A percentile compares a stretch with the other conserved stretches of the same genome.
These are phyloP conservation scores for Orientallactaga sibirica DNA, from an alignment of 2,797 vertebrate genomes.

Conservation along the genomic window DNA sequence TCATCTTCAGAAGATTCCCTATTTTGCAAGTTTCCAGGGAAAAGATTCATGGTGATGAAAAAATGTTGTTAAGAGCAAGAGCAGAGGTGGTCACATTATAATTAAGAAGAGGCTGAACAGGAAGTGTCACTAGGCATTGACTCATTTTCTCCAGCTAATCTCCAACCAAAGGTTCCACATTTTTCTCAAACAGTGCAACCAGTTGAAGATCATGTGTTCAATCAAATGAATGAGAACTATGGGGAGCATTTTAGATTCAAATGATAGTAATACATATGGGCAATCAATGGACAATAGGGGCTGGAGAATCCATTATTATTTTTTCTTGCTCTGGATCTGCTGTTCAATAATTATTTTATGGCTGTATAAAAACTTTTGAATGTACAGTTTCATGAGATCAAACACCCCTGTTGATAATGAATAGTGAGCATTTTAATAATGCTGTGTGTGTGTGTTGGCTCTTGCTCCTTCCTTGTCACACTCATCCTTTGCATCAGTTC, in stretches of 20 bases:
- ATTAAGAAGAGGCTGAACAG: too few species aligned
- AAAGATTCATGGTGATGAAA: too few species aligned
- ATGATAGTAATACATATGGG: background rate
- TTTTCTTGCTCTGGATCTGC: background rate
- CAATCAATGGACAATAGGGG: background rate
- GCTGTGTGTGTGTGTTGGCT: background rate
- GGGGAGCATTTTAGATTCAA: too few species aligned
- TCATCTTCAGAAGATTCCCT: background rate
- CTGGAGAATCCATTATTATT: background rate
- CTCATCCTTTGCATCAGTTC: background rate
- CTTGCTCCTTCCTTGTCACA: background rate
- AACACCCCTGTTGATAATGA: background rate
- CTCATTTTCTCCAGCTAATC: too few species aligned
- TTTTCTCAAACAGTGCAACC: too few species aligned
- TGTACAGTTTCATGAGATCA: background rate
- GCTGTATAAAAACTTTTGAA: background rate
- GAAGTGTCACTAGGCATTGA: too few species aligned
- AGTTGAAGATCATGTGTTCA: background rate
- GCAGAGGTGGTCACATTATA: too few species aligned
- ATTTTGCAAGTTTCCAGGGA: background rate
- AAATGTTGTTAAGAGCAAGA: too few species aligned
- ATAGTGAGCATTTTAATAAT: background rate
- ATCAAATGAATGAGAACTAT: background rate
- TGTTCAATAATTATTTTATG: background rate
- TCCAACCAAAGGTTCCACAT: too few species aligned